Percentiles rank a stretch among this genome's conserved stretches.
These are phyloP conservation scores for Pseudomugil tenellus DNA, from an alignment of 2,797 vertebrate species.

Conservation along the genomic window DNA sequence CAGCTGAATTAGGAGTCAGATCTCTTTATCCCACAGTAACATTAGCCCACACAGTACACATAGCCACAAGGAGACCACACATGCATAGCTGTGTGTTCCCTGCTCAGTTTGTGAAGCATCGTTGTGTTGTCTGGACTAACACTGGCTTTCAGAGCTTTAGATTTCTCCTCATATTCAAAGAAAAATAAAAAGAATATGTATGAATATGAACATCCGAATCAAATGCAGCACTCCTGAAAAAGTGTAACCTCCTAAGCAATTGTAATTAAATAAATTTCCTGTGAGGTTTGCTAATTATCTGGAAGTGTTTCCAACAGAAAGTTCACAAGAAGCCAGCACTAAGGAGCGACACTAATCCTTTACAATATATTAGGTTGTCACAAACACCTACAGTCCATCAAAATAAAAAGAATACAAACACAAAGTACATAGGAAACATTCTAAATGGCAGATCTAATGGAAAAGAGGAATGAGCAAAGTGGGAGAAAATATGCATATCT, in stretches of 20 bases:
- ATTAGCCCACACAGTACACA: slow-evolving; percentile 57
- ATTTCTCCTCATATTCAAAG: slow-evolving; percentile 17
- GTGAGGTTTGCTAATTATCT: slow-evolving; percentile 5
- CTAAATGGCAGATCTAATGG: slow-evolving; percentile 30
- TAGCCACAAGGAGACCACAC: slow-evolving; percentile 53
- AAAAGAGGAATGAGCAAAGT: slow-evolving; percentile 44
- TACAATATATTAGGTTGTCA: slow-evolving; percentile 22
- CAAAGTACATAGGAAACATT: slow-evolving; percentile 33
- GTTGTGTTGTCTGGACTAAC: slow-evolving; percentile 29
- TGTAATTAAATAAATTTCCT: slow-evolving; percentile 18
- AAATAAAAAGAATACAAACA: slow-evolving; percentile 29
- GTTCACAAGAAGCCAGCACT: slow-evolving; percentile 8
- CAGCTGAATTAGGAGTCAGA: slow-evolving; percentile 43
- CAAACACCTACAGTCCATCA: slow-evolving; percentile 22
- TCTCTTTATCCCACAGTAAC: slow-evolving; percentile 53
- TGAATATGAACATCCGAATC: background rate
- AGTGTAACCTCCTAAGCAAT: slow-evolving; percentile 6
- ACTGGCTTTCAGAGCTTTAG: slow-evolving; percentile 6
- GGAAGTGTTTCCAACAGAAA: slow-evolving; percentile 3
- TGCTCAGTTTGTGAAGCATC: slow-evolving; percentile 47
- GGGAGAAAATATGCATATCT: slow-evolving; percentile 48
- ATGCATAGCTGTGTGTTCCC: slow-evolving; percentile 35
- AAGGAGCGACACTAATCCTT: slow-evolving; percentile 21
- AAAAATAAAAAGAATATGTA: background rate
- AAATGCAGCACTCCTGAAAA: background rate